Evolutionary conservation across 2,113 vertebrate genomes (phyloP), one percentile per base, ranked within the genome.

Genomic region (Candoia aspera): DNA sequence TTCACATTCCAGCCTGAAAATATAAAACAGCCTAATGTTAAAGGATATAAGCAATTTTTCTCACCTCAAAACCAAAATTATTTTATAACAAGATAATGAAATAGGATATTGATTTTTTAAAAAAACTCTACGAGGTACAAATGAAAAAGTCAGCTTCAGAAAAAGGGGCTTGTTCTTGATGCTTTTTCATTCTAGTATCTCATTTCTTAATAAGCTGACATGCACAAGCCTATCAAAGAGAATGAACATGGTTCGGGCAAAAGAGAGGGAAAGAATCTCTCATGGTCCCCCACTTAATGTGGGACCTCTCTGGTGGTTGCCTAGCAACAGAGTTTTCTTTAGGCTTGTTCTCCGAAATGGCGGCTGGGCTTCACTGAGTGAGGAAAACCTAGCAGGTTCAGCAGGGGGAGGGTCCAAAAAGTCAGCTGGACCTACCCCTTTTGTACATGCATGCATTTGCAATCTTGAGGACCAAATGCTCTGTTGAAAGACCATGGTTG

Each of bases 1-100:
- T 94, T 94, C 95, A 92, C 93, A 96, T 95, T 94, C 93, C 92
- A 94, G 88, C 64, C 79, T 87, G 94, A 97, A 93, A 94, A 92
- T 92, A 87, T 92, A 92, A 95, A 95, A 89, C 42, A 73, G 59
- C 89, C 91, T 94, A 91, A 94, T 95, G 94, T 96, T 94, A 55
- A 88, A 88, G 95, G 96, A 95, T 54, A 33, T 58, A 79, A 37
- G 33, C 33, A 79, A 79, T 79, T 79, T 79, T 79, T 79, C 33
- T 79, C 68, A 37, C 33, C 68, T 79, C 8, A 15, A 79, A 79
- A 37, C 68, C 68, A 37, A 68, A 11, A 94, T 54, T 84, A 59
- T 95, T 94, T 95, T 90, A 95, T 90, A 96, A 96, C 97, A 92
- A 93, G 96, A 15, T 87, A 79, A 79, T 79, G 68, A 37, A 79